Evolutionary conservation across 2,113 vertebrate species (phyloP), one percentile per base, ranked within the genome.

Genomic region (Halichoerus grypus): DNA sequence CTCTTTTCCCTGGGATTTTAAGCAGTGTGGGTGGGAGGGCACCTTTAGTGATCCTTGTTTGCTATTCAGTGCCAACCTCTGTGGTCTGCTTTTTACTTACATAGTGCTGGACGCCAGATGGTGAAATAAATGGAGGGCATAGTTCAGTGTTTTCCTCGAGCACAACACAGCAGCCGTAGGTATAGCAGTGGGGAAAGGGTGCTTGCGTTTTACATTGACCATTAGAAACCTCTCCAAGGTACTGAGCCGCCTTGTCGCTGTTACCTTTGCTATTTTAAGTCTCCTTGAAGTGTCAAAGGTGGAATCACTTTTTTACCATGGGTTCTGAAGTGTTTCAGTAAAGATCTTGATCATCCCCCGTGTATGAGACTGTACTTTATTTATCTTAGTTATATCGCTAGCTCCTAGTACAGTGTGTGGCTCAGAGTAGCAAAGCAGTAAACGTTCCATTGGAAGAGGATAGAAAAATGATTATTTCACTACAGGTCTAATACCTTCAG

Each of bases 221-320:
- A 4, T 90, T 89, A 94, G 53, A 94, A 97, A 97, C n/a, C 63
- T 96, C 83, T 96, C 63, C 71, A 92, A 97, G 80, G 46, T 96
- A 95, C 71, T 96, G 96, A 97, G 90, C 19, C 4, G 15, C 9
- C 11, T 95, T 81, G 59, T 16, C 0, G 2, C 55, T 80, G 26
- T 94, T 59, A 59, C 0, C 67, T 59, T 92, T 94, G 46, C 16
- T 92, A 5, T 92, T 93, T 63, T 14, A 77, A 91, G 53, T 59
- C 19, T 93, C 16, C 83, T 69, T 92, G 42, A 84, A 89, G 71
- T 49, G 76, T 81, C 51, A 83, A 94, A 83, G 21, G 71, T 83
- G 22, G 19, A 79, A 81, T 39, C 87, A 83, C 72, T 80, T 61
- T 92, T 67, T 28, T 42, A 87, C 26, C 91, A 51, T 88, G 57